Conservation (phyloP, 1,140 invertebrate genomes). For the Achroia grisella region DNA sequence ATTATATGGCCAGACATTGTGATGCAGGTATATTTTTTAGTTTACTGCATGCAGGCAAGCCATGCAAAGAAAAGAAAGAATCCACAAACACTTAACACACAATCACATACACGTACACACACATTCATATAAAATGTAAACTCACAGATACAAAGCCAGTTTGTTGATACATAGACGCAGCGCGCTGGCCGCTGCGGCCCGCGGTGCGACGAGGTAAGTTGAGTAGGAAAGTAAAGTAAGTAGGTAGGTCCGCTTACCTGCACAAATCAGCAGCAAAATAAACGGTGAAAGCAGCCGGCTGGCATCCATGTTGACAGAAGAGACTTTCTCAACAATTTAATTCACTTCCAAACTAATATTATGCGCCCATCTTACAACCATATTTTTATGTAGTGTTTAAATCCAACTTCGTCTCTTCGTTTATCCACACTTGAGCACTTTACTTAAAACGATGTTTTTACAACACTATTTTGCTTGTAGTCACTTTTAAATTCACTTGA, state of each 20-base stretch:
- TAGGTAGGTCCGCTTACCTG: conserved; percentile 64
- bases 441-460: no score
- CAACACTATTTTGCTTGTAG: no score
- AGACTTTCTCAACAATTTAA: conserved; percentile 57
- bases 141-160: neutral
- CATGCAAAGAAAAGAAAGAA: neutral
- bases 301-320: conserved; percentile 43
- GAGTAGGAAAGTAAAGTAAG: conserved; percentile 58
- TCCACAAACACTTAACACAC: conserved; percentile 17
- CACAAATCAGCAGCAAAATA: conserved; percentile 59
- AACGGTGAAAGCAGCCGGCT: conserved; percentile 61
- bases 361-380: conserved; percentile 36
- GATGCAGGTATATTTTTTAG: no score
- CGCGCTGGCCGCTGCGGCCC: conserved; percentile 13
- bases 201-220: conserved; percentile 29
- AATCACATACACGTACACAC: conserved; percentile 9
- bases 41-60: no score
- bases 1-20: no score
- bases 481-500: neutral
- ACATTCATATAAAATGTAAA: conserved; percentile 1
- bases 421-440: no score
- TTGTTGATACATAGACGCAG: conserved; percentile 31
- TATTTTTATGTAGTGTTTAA: no score
- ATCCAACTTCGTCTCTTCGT: no score
- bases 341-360: conserved; percentile 31